phyloP scores from a whole-genome alignment of 2,888 invertebrate species.

The Tromatobia lineatoria region DNA sequence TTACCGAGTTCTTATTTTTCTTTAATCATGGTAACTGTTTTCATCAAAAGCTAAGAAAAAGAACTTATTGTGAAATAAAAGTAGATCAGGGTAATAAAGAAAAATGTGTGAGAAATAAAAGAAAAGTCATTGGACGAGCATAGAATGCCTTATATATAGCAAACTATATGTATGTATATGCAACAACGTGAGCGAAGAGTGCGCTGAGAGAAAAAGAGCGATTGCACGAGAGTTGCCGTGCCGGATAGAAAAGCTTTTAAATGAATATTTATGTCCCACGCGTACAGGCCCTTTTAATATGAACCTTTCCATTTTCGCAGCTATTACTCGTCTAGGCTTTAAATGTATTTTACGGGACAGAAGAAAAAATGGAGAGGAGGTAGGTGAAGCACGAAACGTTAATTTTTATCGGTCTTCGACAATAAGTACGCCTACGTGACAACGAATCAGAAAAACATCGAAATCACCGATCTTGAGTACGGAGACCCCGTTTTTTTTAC shows the following conservation, averaged over 20 bases:
- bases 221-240: conserved; percentile 47
- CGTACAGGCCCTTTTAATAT: conserved; percentile 29
- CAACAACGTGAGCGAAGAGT: conserved; percentile 3
- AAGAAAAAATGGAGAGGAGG: neutral
- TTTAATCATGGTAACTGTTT: too few species aligned
- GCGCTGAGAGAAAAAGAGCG: conserved; percentile 27
- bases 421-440: conserved; percentile 41
- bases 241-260: conserved; percentile 57
- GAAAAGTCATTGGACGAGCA: too few species aligned
- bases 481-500: conserved; percentile 13
- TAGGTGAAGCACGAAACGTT: conserved; percentile 29
- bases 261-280: conserved; percentile 60
- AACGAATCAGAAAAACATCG: conserved; percentile 18
- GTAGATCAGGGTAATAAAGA: too few species aligned
- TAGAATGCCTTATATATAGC: neutral
- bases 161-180: conserved; percentile 9
- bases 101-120: too few species aligned
- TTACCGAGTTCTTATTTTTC: too few species aligned
- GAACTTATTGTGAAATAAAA: too few species aligned
- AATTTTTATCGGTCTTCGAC: conserved; percentile 48
- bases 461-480: conserved; percentile 44
- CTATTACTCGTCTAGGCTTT: conserved; percentile 13
- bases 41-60: too few species aligned
- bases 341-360: conserved; percentile 11
- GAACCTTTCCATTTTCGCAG: conserved; percentile 25